Evolutionary conservation across 2,888 invertebrate species (phyloP).

Genomic region (Branchellion lobata): DNA sequence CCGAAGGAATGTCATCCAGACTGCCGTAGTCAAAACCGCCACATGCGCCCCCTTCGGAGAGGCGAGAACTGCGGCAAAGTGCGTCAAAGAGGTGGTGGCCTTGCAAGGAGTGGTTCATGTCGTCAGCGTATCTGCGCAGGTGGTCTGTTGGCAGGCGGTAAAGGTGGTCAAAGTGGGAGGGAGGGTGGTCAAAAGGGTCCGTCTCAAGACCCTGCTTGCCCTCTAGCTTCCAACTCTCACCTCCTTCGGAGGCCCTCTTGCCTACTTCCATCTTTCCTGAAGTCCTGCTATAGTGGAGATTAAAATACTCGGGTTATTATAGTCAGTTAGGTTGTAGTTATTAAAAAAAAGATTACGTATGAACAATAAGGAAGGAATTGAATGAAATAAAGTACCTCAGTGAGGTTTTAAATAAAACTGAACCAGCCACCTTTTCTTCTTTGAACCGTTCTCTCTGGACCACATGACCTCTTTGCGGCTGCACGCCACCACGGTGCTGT

Average conservation of each 20-base stretch:
- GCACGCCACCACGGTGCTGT: neutral
- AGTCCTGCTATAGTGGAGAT: neutral
- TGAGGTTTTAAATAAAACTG: neutral
- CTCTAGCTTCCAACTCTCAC: constrained; percentile 7
- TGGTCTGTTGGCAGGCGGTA: constrained; percentile 57
- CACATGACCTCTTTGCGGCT: neutral
- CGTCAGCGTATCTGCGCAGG: constrained; percentile 47
- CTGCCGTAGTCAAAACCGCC: constrained; percentile 36
- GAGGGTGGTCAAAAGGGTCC: constrained; percentile 49
- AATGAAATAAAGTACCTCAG: neutral
- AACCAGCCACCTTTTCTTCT: neutral
- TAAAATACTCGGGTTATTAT: no score
- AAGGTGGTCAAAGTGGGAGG: constrained; percentile 55
- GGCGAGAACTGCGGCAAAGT: neutral
- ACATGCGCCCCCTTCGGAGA: constrained; percentile 30
- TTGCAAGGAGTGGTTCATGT: constrained; percentile 19
- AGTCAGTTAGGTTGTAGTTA: no score
- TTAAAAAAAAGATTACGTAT: no score
- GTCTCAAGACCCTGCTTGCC: constrained; percentile 28
- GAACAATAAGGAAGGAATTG: neutral
- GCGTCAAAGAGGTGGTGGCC: constrained; percentile 11
- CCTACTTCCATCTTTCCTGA: neutral
- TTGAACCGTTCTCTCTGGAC: neutral
- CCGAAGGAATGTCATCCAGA: constrained; percentile 16
- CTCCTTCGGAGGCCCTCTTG: neutral